Conservation (phyloP, 2,113 vertebrate genomes). For the Odobenus rosmarus region DNA sequence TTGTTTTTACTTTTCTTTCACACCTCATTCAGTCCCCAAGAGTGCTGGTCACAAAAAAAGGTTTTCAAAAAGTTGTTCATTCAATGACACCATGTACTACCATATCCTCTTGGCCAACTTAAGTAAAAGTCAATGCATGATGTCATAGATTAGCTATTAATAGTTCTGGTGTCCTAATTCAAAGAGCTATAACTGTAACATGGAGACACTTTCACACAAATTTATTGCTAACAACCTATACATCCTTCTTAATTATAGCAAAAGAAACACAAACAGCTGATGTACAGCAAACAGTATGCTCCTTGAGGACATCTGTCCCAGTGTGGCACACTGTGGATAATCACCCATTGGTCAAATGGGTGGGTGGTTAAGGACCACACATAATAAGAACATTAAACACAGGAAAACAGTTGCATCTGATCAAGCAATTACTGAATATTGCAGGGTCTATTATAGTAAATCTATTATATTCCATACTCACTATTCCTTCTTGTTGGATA, state of each 20-base stretch:
- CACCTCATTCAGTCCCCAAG: not conserved
- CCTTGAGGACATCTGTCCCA: not conserved
- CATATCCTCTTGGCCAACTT: not conserved
- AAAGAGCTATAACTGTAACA: not conserved
- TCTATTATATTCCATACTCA: conserved; percentile 76
- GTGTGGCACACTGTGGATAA: not conserved
- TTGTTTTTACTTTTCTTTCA: not conserved
- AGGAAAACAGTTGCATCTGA: not conserved
- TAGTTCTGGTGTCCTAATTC: not conserved
- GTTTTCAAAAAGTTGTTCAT: not conserved
- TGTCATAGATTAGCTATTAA: not conserved
- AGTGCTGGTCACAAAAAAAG: not conserved
- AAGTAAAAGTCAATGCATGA: not conserved
- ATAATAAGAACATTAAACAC: not conserved
- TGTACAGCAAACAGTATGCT: not conserved
- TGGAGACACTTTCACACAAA: not conserved
- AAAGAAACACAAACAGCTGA: not conserved
- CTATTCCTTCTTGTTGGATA: conserved; percentile 61
- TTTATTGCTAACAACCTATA: not conserved
- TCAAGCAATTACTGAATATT: not conserved
- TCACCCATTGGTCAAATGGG: too few relatives aligned
- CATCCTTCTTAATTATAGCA: not conserved
- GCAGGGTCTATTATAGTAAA: not conserved
- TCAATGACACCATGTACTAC: not conserved
- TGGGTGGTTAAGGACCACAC: not conserved